Conservation (phyloP, 1,140 invertebrate species). For the Neuroterus valhalla region DNA sequence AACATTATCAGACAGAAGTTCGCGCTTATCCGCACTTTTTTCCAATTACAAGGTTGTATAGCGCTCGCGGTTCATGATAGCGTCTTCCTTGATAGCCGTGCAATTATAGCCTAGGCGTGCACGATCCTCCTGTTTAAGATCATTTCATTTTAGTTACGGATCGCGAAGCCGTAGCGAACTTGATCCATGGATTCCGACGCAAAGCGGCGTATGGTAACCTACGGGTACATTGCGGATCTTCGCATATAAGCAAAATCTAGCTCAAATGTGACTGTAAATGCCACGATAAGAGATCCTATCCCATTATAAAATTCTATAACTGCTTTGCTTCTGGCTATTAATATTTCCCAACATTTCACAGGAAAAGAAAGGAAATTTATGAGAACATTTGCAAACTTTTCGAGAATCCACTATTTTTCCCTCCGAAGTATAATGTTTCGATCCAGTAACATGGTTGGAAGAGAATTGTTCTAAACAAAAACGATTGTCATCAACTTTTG, state of each 20-base stretch:
- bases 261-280: conserved; percentile 20
- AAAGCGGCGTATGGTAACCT: neutral
- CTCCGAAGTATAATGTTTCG: too few relatives aligned
- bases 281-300: conserved; percentile 20
- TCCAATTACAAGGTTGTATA: neutral
- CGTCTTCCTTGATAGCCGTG: conserved; percentile 18
- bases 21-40: neutral
- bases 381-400: too few relatives aligned
- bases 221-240: conserved; percentile 21
- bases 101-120: neutral
- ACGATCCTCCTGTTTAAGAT: conserved; percentile 13
- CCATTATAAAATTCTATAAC: neutral
- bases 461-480: too few relatives aligned
- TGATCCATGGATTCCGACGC: conserved; percentile 21
- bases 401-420: too few relatives aligned
- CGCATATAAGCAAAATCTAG: conserved; percentile 20
- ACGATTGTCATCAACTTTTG: too few relatives aligned
- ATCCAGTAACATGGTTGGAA: too few relatives aligned
- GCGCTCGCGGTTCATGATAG: neutral
- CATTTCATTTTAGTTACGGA: conserved; percentile 27
- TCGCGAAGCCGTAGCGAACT: conserved; percentile 14
- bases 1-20: conserved; percentile 18
- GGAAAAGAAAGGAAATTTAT: too few relatives aligned
- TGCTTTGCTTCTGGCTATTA: neutral
- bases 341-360: neutral